Evolutionary conservation across 2,113 vertebrate species (phyloP), one percentile per base, ranked within the genome.

Genomic region (Antigone vipio): DNA sequence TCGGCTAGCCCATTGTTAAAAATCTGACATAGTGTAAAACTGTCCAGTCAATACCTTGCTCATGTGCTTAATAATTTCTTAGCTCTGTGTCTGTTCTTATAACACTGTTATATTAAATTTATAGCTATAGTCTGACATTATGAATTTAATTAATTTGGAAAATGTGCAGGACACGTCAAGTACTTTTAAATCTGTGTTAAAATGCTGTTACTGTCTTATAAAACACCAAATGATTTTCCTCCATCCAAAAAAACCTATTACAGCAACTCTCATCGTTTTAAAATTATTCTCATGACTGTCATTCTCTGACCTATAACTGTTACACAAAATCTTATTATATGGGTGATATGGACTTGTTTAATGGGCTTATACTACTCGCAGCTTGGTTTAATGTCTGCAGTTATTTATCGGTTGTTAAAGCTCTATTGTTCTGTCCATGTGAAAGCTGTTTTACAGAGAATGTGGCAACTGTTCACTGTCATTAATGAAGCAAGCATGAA

Each of bases 61-160:
- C 16, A 42, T 59, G 15, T 81, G 49, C 34, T 81, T 92, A 68
- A 78, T 73, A 84, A 82, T 87, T 82, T 92, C 47, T 76, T 72
- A 80, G 59, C n/a, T 66, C 45, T 87, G 4, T 66, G 32, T 59
- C 74, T 93, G 40, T 45, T 92, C 53, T 81, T 92, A 50, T n/a
- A 92, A 27, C 15, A 74, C 15, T 92, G 93, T 86, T 58, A 52
- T 73, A 92, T 69, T 87, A 92, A 80, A 95, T 85, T 94, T 49
- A 29, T 69, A 88, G 35, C 60, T 93, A 63, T 88, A 92, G 91
- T 83, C n/a, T 92, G 77, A 77, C 50, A 79, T 85, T 85, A 94
- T 32, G 21, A 94, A 74, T 93, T 84, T 67, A 93, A 85, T 95
- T 97, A 95, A 95, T 95, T 94, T 91, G 34, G 50, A 89, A 91